phyloP scores from a whole-genome alignment of 2,113 vertebrate species.

The Gambusia affinis region DNA sequence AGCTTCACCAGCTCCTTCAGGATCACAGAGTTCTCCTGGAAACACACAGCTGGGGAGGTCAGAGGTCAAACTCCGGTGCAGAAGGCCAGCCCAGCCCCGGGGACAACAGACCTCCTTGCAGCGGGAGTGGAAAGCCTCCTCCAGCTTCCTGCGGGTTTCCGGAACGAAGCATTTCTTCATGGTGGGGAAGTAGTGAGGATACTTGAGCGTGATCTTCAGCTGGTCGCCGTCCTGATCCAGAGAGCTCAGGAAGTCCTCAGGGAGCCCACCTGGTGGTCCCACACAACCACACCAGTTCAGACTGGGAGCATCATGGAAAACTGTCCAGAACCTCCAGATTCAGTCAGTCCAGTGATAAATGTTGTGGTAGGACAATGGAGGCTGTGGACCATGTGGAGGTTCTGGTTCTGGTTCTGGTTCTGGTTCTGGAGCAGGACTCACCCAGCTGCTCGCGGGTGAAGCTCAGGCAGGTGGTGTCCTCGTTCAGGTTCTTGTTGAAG shows the following conservation, averaged over 20 bases:
- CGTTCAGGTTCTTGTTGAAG: conserved; percentile 97
- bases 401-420: not conserved
- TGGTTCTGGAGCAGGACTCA: conserved; percentile 58
- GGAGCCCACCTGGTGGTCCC: conserved; percentile 86
- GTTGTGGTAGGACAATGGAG: too few relatives aligned
- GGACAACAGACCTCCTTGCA: conserved; percentile 87
- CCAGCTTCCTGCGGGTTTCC: conserved; percentile 88
- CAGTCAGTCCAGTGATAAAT: too few relatives aligned
- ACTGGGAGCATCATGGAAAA: not conserved
- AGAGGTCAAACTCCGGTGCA: not conserved
- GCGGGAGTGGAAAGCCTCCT: conserved; percentile 94
- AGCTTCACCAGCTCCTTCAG: conserved; percentile 91
- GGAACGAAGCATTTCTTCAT: conserved; percentile 96
- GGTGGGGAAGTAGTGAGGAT: conserved; percentile 96
- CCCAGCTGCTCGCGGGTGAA: conserved; percentile 89
- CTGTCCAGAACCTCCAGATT: not conserved
- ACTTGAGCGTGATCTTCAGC: conserved; percentile 94
- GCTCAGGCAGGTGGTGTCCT: conserved; percentile 89
- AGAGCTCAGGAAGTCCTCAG: conserved; percentile 92
- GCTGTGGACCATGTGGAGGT: too few relatives aligned
- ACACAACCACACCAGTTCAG: conserved; percentile 1
- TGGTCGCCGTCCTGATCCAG: conserved; percentile 88
- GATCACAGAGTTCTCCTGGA: conserved; percentile 90
- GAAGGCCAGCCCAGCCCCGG: too few relatives aligned
- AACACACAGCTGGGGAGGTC: not conserved